Evolutionary conservation across 2,113 vertebrate species (phyloP).

Genomic region (Ceyx margarethae): DNA sequence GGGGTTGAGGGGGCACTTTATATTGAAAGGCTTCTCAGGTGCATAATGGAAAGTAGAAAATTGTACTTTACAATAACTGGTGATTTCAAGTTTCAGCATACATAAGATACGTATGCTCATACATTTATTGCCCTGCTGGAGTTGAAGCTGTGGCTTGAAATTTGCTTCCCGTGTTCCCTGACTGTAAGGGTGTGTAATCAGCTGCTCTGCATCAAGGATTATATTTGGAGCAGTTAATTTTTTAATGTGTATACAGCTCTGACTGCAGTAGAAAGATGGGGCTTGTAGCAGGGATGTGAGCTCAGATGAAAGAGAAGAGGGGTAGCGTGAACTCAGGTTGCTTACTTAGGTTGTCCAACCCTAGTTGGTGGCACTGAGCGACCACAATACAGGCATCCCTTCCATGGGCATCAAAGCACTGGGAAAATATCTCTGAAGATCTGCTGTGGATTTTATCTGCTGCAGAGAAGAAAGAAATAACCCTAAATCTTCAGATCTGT

Average conservation of each 20-base stretch:
- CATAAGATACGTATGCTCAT: neutral
- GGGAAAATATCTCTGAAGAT: neutral
- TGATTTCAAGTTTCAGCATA: neutral
- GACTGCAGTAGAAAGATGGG: neutral
- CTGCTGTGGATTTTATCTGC: neutral
- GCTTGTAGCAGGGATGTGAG: neutral
- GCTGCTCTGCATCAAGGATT: neutral
- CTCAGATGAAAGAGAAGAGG: neutral
- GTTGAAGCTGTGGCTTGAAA: neutral
- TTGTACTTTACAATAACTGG: neutral
- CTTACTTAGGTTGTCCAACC: neutral
- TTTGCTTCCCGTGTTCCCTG: neutral
- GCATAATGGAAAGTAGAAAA: neutral
- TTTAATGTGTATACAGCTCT: neutral
- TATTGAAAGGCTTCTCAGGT: neutral
- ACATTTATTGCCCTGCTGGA: neutral
- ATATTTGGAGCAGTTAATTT: neutral
- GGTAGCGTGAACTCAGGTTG: neutral
- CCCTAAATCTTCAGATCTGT: neutral
- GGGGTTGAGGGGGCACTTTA: neutral
- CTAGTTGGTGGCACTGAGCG: neutral
- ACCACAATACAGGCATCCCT: neutral
- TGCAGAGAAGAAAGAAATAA: neutral
- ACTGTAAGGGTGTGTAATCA: neutral
- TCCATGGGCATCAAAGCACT: neutral